These are phyloP conservation scores for Babylonia areolata DNA, from an alignment of 1,140 invertebrate genomes.

Conservation along the genomic window DNA sequence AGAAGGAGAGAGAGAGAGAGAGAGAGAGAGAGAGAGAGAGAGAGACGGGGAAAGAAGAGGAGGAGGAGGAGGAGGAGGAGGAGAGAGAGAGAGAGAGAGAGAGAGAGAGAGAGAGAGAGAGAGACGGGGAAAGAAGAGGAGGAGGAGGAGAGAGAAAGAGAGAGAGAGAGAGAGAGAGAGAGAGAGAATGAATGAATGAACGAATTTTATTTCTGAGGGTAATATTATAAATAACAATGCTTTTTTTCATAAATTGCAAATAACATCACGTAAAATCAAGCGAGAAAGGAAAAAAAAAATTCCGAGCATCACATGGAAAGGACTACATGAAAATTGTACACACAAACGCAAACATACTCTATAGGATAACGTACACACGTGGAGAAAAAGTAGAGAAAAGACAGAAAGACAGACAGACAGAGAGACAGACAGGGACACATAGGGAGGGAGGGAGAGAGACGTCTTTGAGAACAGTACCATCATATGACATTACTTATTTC, in stretches of 20 bases:
- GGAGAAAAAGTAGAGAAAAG: neutral
- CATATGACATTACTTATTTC: neutral
- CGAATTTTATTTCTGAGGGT: too few species aligned
- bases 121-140: neutral
- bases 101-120: slow-evolving; percentile 1
- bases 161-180: neutral
- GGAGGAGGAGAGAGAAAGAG: neutral
- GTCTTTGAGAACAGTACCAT: neutral
- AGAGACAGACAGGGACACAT: neutral
- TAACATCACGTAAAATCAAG: too few species aligned
- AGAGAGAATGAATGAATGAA: too few species aligned
- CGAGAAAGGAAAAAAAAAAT: too few species aligned
- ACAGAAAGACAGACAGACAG: neutral
- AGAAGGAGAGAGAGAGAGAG: neutral
- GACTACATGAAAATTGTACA: too few species aligned
- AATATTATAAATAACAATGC: too few species aligned
- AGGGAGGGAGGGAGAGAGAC: neutral
- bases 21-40: neutral
- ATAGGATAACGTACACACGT: too few species aligned
- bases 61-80: neutral
- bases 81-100: neutral
- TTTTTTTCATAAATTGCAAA: too few species aligned
- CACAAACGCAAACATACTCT: too few species aligned
- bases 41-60: neutral
- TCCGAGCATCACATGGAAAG: too few species aligned